Percentiles rank a stretch among this genome's conserved stretches.
These are phyloP conservation scores for Platyura marginata DNA, from an alignment of 1,140 invertebrate species.

Conservation along the genomic window DNA sequence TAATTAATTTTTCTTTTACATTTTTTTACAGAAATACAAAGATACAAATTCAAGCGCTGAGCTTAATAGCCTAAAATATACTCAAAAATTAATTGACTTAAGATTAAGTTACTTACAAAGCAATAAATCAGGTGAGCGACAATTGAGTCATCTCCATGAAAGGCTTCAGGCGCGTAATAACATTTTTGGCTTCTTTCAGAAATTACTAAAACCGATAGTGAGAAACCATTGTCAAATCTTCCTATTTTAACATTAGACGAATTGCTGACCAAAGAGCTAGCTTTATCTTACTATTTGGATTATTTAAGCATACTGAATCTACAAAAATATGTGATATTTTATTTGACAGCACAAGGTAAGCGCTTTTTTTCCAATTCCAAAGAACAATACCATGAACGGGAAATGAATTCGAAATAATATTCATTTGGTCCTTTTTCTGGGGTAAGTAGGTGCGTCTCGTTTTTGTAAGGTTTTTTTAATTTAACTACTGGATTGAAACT, in stretches of 20 bases:
- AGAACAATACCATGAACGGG: too few relatives aligned
- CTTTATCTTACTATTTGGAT: slow-evolving; percentile 4
- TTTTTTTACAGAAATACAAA: slow-evolving; percentile 2
- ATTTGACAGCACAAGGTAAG: slow-evolving; percentile 3
- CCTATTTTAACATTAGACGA: slow-evolving; percentile 4
- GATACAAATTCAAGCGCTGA: background rate
- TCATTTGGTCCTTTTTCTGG: too few relatives aligned
- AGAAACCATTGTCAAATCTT: slow-evolving; percentile 1
- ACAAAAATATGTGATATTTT: slow-evolving; percentile 6
- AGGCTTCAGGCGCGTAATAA: background rate
- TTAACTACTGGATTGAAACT: too few relatives aligned
- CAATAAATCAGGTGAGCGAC: background rate
- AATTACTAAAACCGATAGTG: background rate
- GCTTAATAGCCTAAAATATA: slow-evolving; percentile 1
- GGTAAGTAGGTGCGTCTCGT: too few relatives aligned
- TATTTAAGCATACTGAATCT: slow-evolving; percentile 4
- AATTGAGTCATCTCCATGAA: background rate
- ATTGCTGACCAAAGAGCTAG: slow-evolving; percentile 4
- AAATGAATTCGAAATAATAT: too few relatives aligned
- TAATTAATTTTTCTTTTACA: background rate
- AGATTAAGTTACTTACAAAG: slow-evolving; percentile 3
- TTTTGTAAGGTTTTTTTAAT: too few relatives aligned
- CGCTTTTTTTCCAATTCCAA: background rate
- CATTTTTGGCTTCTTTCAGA: too few relatives aligned
- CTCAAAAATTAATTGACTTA: slow-evolving; percentile 4